Evolutionary conservation across 2,888 invertebrate species (phyloP), one percentile per base, ranked within the genome.

Genomic region (Metopia argyrocephala): DNA sequence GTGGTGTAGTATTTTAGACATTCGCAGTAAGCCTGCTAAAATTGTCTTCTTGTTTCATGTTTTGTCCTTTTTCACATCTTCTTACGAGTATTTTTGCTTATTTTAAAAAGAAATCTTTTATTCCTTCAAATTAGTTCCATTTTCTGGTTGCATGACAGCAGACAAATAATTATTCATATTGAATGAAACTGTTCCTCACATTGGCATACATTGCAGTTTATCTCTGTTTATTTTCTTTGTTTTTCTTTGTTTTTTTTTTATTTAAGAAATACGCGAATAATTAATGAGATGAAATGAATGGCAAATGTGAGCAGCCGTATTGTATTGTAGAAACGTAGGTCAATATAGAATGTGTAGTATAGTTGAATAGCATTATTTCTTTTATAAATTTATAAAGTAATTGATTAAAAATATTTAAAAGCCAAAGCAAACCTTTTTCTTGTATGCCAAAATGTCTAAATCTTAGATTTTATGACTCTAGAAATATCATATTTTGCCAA

Each of bases 151-250:
- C 56, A 38, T 25, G 28, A 56, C 31, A 57, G 57, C 23, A 15
- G 38, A 2, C 31, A 57, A 59, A 46, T 25, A 61, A 45, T 18
- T 46, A 23, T 62, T 7, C 23, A 45, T 46, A 54, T 45, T 18
- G 66, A 18, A 25, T 56, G 27, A 54, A 68, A 59, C 54, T 68
- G 75, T 76, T 68, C 45, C 61, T 75, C 75, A 75, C 68, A 61
- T 75, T 75, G 68, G 62, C 75, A 31, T 59, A 61, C 38, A 25
- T 70, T 54, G 31, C 38, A 12, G 12, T 38, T 2, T 15, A 38
- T 9, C 15, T 15, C 38, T 2, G 9, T 2, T n/a, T 2, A 46
- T 46, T 45, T 18, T 21, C 2, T 46, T 64, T 18, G 6, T 12
- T 0, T 31, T 21, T 46, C 56, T 25, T 50, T 52, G 21, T 52